A percentile compares a stretch with the other conserved stretches of the same genome.
phyloP scores from a whole-genome alignment of 2,797 vertebrate species.

The Enteromius fasciolatus region DNA sequence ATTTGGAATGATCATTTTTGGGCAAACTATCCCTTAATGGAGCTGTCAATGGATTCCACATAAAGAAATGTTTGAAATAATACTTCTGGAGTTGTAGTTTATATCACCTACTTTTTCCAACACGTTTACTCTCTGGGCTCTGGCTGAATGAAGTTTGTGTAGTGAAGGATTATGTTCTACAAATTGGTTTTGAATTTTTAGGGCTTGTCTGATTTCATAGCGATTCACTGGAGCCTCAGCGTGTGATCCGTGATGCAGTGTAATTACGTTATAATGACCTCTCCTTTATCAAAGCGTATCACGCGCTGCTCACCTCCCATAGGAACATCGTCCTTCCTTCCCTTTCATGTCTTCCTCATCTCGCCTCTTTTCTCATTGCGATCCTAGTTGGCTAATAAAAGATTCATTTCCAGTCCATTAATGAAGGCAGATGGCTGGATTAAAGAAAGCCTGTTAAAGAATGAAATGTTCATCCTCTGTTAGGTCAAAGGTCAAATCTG shows the following conservation, averaged over 20 bases:
- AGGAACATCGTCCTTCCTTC: constrained; percentile 16
- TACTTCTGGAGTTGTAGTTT: neutral
- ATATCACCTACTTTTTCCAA: neutral
- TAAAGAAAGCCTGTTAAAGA: constrained; percentile 19
- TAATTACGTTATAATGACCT: constrained; percentile 40
- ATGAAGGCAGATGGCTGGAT: constrained; percentile 27
- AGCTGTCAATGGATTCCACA: neutral
- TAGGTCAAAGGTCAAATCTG: constrained; percentile 10
- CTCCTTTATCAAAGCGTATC: constrained; percentile 38
- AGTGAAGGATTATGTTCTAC: constrained; percentile 6
- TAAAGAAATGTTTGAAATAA: neutral
- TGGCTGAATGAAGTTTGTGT: neutral
- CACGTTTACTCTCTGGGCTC: neutral
- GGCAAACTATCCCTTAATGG: neutral
- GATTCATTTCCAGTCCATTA: constrained; percentile 33
- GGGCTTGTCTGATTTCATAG: constrained; percentile 22
- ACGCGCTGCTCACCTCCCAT: constrained; percentile 24
- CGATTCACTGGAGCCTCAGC: neutral
- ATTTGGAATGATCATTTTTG: neutral
- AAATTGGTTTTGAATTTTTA: constrained; percentile 13
- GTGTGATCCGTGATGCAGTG: constrained; percentile 19
- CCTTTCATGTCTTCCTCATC: constrained; percentile 14
- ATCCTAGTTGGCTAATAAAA: constrained; percentile 37
- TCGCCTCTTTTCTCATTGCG: constrained; percentile 6
- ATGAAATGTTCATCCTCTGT: neutral